Conservation (phyloP, 2,113 vertebrate species). For the Echinops telfairi region DNA sequence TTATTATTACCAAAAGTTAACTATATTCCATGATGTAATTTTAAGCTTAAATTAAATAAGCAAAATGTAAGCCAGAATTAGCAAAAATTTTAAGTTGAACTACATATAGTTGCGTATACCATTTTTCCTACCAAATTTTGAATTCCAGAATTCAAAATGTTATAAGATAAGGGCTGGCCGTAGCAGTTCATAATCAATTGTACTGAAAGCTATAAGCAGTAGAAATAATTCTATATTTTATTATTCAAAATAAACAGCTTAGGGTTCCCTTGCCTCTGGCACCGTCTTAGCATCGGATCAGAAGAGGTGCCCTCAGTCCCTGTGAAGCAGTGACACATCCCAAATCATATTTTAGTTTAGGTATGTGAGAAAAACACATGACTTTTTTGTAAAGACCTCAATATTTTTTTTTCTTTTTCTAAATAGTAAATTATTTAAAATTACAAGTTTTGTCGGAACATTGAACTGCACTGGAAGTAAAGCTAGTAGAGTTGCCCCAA, state of each 20-base stretch:
- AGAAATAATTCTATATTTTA: neutral
- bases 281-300: neutral
- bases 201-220: neutral
- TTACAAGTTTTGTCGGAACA: neutral
- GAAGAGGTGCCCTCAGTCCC: neutral
- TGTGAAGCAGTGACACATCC: neutral
- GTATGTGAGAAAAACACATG: neutral
- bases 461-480: neutral
- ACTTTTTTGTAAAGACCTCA: neutral
- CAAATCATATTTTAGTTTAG: neutral
- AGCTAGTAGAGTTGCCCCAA: neutral
- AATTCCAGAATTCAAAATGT: neutral
- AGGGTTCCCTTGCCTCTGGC: neutral
- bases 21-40: neutral
- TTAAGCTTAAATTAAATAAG: too few relatives aligned
- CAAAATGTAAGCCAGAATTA: neutral
- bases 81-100: neutral
- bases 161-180: neutral
- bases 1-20: neutral
- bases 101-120: neutral
- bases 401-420: neutral
- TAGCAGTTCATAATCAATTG: neutral
- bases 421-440: neutral
- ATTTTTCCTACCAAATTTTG: neutral
- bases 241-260: neutral